Conservation (phyloP, 2,113 vertebrate genomes). For the Martes martes region DNA sequence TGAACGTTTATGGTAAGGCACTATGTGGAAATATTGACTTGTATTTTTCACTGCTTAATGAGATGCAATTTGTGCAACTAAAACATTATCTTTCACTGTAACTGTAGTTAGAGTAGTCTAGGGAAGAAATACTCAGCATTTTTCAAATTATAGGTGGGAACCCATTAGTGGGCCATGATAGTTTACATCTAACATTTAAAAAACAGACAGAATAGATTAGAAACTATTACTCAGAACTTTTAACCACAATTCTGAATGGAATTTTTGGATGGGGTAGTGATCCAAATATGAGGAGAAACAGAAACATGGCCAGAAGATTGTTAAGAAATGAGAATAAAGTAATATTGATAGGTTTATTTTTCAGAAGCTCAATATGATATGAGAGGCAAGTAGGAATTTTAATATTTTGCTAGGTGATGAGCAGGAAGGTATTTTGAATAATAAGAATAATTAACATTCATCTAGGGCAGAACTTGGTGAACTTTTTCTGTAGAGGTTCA, state of each 20-base stretch:
- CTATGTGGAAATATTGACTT: background rate
- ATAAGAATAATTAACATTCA: background rate
- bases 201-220: background rate
- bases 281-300: background rate
- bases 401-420: background rate
- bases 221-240: constrained; percentile 10
- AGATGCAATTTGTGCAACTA: background rate
- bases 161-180: background rate
- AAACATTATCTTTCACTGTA: background rate
- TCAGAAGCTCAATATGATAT: background rate
- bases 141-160: background rate
- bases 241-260: background rate
- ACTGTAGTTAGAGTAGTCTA: background rate
- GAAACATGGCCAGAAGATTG: background rate
- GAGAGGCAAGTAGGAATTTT: background rate
- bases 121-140: background rate
- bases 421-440: background rate
- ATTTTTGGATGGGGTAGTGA: background rate
- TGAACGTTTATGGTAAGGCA: background rate
- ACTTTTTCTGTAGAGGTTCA: background rate
- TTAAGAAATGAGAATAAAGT: background rate
- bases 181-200: background rate
- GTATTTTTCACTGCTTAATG: constrained; percentile 24
- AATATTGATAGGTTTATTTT: background rate
- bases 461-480: background rate